These are phyloP conservation scores for Rhabditophanes sp. DNA, from an alignment of 2,888 invertebrate species.

Conservation along the genomic window DNA sequence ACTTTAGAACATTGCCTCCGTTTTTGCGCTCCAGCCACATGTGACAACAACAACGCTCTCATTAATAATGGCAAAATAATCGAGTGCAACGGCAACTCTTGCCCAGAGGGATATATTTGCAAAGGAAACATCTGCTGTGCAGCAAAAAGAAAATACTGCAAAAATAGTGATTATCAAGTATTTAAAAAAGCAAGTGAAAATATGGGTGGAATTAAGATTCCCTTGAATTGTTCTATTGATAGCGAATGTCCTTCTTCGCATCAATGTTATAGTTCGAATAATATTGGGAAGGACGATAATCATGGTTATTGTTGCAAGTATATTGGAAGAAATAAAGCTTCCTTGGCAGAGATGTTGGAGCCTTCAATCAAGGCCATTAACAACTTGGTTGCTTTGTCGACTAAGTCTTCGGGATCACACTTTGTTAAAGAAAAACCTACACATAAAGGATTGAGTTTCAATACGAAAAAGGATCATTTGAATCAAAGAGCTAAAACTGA, in stretches of 20 bases:
- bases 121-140: constrained; percentile 6
- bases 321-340: too few relatives aligned
- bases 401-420: neutral
- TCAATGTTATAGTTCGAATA: too few relatives aligned
- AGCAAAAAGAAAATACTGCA: constrained; percentile 5
- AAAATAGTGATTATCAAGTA: constrained; percentile 7
- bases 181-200: constrained; percentile 8
- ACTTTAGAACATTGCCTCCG: constrained; percentile 10
- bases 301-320: too few relatives aligned
- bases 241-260: too few relatives aligned
- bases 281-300: too few relatives aligned
- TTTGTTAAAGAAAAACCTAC: neutral
- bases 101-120: constrained; percentile 6
- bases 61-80: constrained; percentile 5
- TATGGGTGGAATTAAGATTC: too few relatives aligned
- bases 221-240: constrained; percentile 1
- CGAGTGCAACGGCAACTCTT: constrained; percentile 2
- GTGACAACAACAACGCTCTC: constrained; percentile 3
- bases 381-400: neutral
- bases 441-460: too few relatives aligned
- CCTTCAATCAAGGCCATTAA: neutral
- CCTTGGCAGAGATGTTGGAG: too few relatives aligned
- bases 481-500: too few relatives aligned
- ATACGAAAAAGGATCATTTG: too few relatives aligned
- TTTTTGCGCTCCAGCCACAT: constrained; percentile 8